Base-by-base conservation (phyloP, 2,888 invertebrate species). In the Drosophila nigritarsus region DNA sequence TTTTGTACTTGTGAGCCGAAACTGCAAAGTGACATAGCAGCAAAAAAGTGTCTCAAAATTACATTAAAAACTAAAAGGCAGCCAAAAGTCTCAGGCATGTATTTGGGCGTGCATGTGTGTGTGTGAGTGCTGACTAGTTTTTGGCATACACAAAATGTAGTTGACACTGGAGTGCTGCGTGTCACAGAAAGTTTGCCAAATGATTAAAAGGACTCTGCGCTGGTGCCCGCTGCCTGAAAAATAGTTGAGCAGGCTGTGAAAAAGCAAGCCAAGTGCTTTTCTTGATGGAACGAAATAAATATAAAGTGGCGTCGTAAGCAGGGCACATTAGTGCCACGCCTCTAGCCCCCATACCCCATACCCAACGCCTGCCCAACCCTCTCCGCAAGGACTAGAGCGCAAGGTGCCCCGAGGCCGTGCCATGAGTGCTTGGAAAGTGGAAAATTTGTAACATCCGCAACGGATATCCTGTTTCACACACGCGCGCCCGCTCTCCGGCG, bases 381-480 rank as follows among this genome's bases (percentile, higher is more conserved):
- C 34, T 11, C 5, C 24, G 7, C 32, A 32, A 32, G 32, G n/a
- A 34, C 27, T 32, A 36, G 42, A 64, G 64, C 54, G 54, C 62
- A 80, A 80, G 82, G 82, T 85, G 85, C 82, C 82, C 38, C 64
- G 27, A 53, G 53, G 75, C 60, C 59, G 55, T 66, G 78, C 65
- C 80, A 75, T 64, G 73, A 80, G 83, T 80, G 74, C 78, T 87
- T 82, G 89, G 81, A 84, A 84, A 84, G 90, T 90, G 90, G 91
- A 90, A 91, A 91, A 91, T 91, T 90, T 90, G 89, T 83, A 82
- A 82, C 87, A 91, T 91, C 91, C 91, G 91, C 85, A 83, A 78
- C 87, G 91, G 91, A 91, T 91, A 91, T 91, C 90, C 91, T 90
- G 80, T 90, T 90, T 88, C 80, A 81, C 84, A 83, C 81, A 80